phyloP scores from a whole-genome alignment of 1,140 invertebrate species.

The Neomicropteryx cornuta region DNA sequence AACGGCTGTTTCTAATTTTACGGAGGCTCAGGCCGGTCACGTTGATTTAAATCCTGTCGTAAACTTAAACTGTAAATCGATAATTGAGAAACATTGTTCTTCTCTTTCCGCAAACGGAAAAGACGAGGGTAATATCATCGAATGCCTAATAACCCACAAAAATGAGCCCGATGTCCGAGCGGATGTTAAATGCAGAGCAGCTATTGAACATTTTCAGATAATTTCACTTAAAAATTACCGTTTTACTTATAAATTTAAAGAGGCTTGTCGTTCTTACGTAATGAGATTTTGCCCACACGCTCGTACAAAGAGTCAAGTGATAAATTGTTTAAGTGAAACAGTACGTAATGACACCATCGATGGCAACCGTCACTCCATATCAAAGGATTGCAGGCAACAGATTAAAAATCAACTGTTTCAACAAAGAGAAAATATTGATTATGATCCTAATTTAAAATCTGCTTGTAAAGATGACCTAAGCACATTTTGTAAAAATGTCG shows the following conservation, averaged over 20 bases:
- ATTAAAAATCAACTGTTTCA: conserved; percentile 80
- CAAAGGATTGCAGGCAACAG: conserved; percentile 79
- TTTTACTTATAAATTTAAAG: conserved; percentile 92
- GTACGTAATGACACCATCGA: conserved; percentile 81
- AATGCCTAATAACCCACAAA: conserved; percentile 89
- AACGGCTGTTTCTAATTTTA: conserved; percentile 73
- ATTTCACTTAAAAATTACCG: conserved; percentile 89
- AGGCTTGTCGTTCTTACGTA: conserved; percentile 81
- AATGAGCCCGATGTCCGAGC: conserved; percentile 65
- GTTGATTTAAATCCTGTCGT: conserved; percentile 80
- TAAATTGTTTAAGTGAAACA: conserved; percentile 82
- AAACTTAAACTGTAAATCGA: conserved; percentile 65
- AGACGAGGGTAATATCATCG: conserved; percentile 80
- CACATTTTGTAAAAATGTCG: conserved; percentile 56
- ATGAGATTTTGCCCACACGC: conserved; percentile 64
- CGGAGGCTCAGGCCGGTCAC: conserved; percentile 77
- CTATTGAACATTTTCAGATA: conserved; percentile 89
- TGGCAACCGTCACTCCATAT: conserved; percentile 64
- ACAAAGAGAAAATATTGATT: conserved; percentile 72
- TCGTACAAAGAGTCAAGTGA: conserved; percentile 78
- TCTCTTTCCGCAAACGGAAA: conserved; percentile 54
- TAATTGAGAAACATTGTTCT: conserved; percentile 75
- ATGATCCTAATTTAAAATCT: conserved; percentile 69
- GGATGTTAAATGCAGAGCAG: conserved; percentile 78
- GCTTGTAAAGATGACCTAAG: conserved; percentile 70